Evolutionary conservation across 1,140 invertebrate genomes (phyloP), one percentile per base, ranked within the genome.

Genomic region (Zaprionus africanus): DNA sequence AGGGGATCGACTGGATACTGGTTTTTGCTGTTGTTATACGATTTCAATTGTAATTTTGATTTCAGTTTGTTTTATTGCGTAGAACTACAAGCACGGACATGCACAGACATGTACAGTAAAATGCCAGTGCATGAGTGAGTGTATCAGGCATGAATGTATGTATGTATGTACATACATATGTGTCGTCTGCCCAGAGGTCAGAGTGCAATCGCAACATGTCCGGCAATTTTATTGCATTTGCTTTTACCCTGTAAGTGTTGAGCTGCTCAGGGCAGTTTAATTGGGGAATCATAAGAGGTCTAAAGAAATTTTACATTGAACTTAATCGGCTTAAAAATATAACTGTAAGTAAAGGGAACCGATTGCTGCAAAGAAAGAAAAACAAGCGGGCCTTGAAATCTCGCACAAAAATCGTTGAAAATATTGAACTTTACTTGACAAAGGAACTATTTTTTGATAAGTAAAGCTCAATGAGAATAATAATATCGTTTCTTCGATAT

Each of bases 41-140:
- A 57, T 28, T 66, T 43, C 62, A 56, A 56, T 65, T 49, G 38
- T 31, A 49, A 66, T 58, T 49, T 66, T 22, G 28, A 58, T 46
- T 66, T 34, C 17, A 66, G 31, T 66, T 66, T 24, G 11, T 58
- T 46, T 46, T 58, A 49, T 49, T 24, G 36, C n/a, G 1, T 7
- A 13, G 22, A 22, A 51, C 11, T 51, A 24, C 46, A 51, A 51
- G 46, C 19, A 24, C 19, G 22, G 46, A 24, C 46, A 24, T 51
- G 46, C 22, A 24, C 19, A 19, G 17, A 51, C 19, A 51, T 51
- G 31, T 34, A 34, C 31, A 34, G 31, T 31, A 9, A 34, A 31
- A 31, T 31, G 46, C 46, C 46, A 22, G 19, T 13, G 46, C 19
- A 13, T 51, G 46, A 11, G 46, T 49, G 17, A 17, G 17, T 49